phyloP scores from a whole-genome alignment of 2,888 invertebrate species.

The Hofmannophila pseudospretella region DNA sequence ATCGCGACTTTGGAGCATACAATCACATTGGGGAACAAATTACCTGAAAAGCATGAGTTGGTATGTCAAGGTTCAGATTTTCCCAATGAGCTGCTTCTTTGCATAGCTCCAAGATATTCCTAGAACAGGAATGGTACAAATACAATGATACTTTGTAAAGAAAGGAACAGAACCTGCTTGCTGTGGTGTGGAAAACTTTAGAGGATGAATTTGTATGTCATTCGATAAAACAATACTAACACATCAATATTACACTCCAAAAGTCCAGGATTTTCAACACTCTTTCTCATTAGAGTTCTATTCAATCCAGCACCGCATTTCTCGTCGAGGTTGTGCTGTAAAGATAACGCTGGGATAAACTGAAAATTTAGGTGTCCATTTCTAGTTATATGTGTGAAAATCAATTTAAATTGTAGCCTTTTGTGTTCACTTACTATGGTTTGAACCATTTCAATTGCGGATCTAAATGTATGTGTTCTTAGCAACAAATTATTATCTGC shows the following conservation, averaged over 20 bases:
- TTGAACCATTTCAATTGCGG: no score
- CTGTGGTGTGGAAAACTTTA: no score
- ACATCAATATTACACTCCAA: slow-evolving; percentile 89
- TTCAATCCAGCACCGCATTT: slow-evolving; percentile 80
- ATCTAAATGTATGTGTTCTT: no score
- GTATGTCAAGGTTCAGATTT: slow-evolving; percentile 82
- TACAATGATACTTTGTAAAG: no score
- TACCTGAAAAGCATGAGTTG: slow-evolving; percentile 81
- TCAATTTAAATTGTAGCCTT: no score
- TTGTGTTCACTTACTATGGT: no score
- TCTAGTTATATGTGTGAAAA: no score
- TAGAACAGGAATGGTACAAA: slow-evolving; percentile 33
- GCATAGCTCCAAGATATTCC: slow-evolving; percentile 82
- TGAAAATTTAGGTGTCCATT: no score
- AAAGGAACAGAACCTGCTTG: no score
- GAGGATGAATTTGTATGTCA: no score
- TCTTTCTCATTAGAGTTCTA: slow-evolving; percentile 84
- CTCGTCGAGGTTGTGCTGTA: slow-evolving; percentile 76
- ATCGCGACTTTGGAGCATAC: neutral
- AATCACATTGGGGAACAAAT: slow-evolving; percentile 1
- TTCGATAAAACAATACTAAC: slow-evolving; percentile 46
- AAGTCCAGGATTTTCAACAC: slow-evolving; percentile 79
- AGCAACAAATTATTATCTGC: no score
- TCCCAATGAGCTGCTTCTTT: slow-evolving; percentile 87
- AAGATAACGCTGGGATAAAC: neutral